phyloP scores from a whole-genome alignment of 1,140 invertebrate species.

The Papilio helenus region DNA sequence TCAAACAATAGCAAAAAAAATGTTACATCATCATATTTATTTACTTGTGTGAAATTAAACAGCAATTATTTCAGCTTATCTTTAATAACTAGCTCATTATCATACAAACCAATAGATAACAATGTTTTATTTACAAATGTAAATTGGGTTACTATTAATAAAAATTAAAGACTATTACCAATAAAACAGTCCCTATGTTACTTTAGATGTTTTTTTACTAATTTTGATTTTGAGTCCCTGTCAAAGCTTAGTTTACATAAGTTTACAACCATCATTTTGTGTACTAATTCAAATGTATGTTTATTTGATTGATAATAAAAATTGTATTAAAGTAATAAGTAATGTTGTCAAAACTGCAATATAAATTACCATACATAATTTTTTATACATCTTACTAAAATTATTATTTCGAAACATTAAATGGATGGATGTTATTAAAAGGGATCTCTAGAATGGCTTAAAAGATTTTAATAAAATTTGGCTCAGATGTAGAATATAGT shows the following conservation, averaged over 20 bases:
- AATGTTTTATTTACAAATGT: conserved; percentile 22
- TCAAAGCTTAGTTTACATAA: no score
- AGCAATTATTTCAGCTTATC: conserved; percentile 35
- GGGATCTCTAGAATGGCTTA: no score
- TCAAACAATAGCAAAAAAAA: neutral
- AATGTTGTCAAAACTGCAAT: no score
- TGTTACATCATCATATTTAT: conserved; percentile 1
- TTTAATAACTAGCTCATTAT: conserved; percentile 13
- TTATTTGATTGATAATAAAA: neutral
- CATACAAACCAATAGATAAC: neutral
- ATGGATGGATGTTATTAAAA: no score
- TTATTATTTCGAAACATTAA: no score
- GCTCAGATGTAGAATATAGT: no score
- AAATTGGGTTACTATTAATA: conserved; percentile 19
- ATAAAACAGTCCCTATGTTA: neutral
- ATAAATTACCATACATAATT: no score
- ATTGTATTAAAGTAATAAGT: no score
- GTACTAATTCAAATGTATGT: neutral
- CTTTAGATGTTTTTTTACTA: neutral
- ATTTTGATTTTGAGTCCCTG: neutral
- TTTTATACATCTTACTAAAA: no score
- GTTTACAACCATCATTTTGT: neutral
- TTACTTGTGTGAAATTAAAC: conserved; percentile 2
- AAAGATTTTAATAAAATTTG: no score
- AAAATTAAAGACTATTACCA: neutral